phyloP scores from a whole-genome alignment of 1,140 invertebrate species.

The Geopemphigus sp. region DNA sequence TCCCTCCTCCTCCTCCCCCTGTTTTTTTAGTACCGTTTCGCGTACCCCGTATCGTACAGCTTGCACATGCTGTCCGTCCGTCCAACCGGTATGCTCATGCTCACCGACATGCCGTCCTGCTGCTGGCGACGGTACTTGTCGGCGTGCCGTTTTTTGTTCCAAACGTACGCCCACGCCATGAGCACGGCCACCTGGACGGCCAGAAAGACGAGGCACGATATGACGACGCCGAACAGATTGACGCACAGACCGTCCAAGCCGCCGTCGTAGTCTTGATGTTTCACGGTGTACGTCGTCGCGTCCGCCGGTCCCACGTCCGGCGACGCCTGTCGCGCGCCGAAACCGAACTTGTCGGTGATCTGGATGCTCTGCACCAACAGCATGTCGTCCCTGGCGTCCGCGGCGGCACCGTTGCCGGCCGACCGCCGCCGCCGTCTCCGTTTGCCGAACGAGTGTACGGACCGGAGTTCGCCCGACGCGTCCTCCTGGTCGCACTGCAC shows the following conservation, averaged over 20 bases:
- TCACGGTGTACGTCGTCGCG: constrained; percentile 55
- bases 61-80: constrained; percentile 79
- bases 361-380: constrained; percentile 86
- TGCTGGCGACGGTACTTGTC: constrained; percentile 2
- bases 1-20: no score
- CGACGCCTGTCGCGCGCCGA: constrained; percentile 57
- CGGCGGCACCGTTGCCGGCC: constrained; percentile 54
- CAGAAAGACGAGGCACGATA: constrained; percentile 78
- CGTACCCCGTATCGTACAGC: constrained; percentile 79
- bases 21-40: constrained; percentile 75
- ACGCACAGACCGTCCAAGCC: constrained; percentile 66
- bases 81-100: constrained; percentile 55
- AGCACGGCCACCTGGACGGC: constrained; percentile 78
- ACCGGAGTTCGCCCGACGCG: constrained; percentile 74
- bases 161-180: constrained; percentile 78
- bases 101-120: constrained; percentile 54
- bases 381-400: constrained; percentile 70
- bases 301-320: constrained; percentile 54
- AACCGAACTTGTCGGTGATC: constrained; percentile 88
- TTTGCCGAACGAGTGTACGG: constrained; percentile 76
- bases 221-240: constrained; percentile 70
- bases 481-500: constrained; percentile 81
- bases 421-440: constrained; percentile 65
- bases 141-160: constrained; percentile 62
- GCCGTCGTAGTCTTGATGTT: constrained; percentile 60